A percentile compares a stretch with the other conserved stretches of the same genome.
Conservation (phyloP, 2,797 vertebrate species). For the Paedocypris micromegethes region DNA sequence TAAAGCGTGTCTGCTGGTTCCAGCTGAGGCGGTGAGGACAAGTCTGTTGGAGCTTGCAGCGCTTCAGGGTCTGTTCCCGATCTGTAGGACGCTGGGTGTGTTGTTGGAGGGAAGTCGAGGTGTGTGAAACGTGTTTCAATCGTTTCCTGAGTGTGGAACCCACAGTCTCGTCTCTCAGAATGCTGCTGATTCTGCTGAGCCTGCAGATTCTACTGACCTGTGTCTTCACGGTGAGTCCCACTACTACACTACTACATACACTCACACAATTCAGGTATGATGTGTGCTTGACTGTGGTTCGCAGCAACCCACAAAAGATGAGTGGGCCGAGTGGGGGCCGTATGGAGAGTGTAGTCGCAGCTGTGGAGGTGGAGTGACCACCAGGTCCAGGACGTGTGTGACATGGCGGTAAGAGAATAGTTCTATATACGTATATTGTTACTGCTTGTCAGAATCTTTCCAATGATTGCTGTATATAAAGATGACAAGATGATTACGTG, state of each 20-base stretch:
- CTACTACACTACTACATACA: conserved; percentile 2
- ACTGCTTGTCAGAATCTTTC: neutral
- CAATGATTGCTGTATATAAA: too few species aligned
- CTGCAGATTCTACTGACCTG: conserved; percentile 65
- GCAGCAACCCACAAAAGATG: conserved; percentile 62
- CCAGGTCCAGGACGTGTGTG: conserved; percentile 75
- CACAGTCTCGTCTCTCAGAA: conserved; percentile 50
- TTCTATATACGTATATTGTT: neutral
- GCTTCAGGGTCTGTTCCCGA: neutral
- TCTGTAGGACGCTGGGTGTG: conserved; percentile 13
- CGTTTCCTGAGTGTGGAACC: conserved; percentile 18
- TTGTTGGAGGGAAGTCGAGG: neutral
- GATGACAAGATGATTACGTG: too few species aligned
- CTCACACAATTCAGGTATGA: neutral
- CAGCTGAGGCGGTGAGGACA: neutral
- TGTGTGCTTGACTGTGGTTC: neutral
- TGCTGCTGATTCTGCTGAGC: conserved; percentile 55
- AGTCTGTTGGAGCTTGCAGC: conserved; percentile 20
- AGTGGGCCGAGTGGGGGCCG: conserved; percentile 82
- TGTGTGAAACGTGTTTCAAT: neutral
- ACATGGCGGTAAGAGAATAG: conserved; percentile 73
- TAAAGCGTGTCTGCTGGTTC: neutral
- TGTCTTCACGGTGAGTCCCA: conserved; percentile 59
- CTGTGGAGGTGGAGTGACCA: conserved; percentile 82
- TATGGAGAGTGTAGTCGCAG: conserved; percentile 85